Evolutionary conservation across 2,113 vertebrate genomes (phyloP).

Genomic region (Aegotheles bennettii): DNA sequence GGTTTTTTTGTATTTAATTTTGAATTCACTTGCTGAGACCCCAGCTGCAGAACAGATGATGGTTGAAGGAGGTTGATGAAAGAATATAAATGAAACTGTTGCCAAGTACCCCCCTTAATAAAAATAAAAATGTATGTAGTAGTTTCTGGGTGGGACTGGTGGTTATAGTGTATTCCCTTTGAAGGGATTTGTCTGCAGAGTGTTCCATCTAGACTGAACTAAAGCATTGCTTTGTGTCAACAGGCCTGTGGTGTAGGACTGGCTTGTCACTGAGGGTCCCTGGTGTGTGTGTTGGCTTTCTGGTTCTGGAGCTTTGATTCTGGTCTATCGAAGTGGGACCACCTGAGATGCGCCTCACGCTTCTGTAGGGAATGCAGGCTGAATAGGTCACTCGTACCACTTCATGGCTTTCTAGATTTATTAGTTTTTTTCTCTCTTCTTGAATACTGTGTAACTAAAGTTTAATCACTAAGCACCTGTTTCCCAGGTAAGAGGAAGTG

Average conservation of each 20-base stretch:
- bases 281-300: fast-evolving
- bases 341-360: background rate
- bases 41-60: background rate
- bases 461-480: background rate
- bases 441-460: background rate
- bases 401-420: background rate
- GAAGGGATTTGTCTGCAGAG: background rate
- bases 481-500: background rate
- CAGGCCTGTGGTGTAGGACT: background rate
- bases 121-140: too few relatives aligned
- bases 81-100: background rate
- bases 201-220: fast-evolving
- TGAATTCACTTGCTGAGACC: background rate
- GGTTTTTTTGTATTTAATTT: background rate
- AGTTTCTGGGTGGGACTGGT: background rate
- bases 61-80: background rate
- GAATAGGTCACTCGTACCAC: background rate
- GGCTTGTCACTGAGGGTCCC: background rate
- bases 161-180: background rate
- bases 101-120: background rate
- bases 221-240: background rate
- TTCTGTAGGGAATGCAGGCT: background rate
- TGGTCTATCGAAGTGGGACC: background rate
- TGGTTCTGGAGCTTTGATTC: background rate
- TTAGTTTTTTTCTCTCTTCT: background rate